Base-by-base conservation (phyloP, 2,888 invertebrate genomes). In the Lasioglossum pauxillum region DNA sequence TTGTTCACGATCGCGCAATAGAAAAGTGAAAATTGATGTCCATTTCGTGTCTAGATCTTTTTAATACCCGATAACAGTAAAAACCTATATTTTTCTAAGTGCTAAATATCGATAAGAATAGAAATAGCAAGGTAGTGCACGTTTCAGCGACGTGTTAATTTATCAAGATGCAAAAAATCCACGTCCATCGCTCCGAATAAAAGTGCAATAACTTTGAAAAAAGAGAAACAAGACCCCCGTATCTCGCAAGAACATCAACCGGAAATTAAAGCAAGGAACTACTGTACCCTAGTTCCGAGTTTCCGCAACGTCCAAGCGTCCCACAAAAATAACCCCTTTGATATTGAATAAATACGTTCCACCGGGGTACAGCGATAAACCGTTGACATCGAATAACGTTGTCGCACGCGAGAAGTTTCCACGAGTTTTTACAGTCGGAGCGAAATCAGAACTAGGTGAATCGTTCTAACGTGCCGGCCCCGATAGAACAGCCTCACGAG, bases 371-470 rank as follows among this genome's bases (percentile, higher is more conserved):
- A 16, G 5, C 27, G 27, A 64, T 31, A 14, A 64, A 64, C 60
- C 27, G 12, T 27, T 64, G 27, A 64, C 60, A 64, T 64, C 60
- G 60, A 64, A 64, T 64, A 64, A 64, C 27, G 31, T 12, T 64
- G 31, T 31, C 16, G 60, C 60, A 64, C 60, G 60, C 60, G 27
- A 64, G 60, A 64, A 31, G 16, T 64, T 64, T 64, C 60, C 5
- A 64, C 27, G 27, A 31, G 16, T 31, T 64, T 64, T 64, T 49
- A 53, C 2, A 27, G 16, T 16, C 60, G 27, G 2, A 64, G 14
- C 60, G 60, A 60, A 60, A 27, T 60, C 60, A 14, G 27, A 60
- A 60, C 60, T 64, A 31, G 60, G 60, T 64, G 60, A 64, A n/a
- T 5, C 60, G 27, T 60, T 60, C 60, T 60, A 27, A 60, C 27